Evolutionary conservation across 1,140 invertebrate species (phyloP).

Genomic region (Limonius californicus): DNA sequence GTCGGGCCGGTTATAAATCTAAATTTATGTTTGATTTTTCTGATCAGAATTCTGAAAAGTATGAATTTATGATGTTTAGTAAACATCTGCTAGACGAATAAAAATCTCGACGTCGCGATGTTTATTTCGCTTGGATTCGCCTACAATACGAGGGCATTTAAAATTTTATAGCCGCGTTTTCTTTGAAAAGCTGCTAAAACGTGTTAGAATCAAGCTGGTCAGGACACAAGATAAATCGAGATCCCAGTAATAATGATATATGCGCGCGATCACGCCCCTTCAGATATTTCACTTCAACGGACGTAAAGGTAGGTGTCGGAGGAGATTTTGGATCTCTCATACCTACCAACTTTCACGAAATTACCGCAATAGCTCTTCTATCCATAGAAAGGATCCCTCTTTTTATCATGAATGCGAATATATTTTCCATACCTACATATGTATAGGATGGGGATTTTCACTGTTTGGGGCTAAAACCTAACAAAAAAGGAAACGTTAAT

Average conservation of each 20-base stretch:
- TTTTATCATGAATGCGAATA: too few relatives aligned
- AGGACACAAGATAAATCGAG: slow-evolving; percentile 27
- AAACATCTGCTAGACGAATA: not conserved
- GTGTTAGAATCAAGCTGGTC: not conserved
- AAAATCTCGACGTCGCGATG: not conserved
- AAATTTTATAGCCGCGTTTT: not conserved
- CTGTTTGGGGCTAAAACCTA: too few relatives aligned
- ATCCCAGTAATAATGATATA: slow-evolving; percentile 30
- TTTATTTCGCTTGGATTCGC: not conserved
- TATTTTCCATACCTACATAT: too few relatives aligned
- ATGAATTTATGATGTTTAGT: slow-evolving; percentile 24
- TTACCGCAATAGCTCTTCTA: not conserved
- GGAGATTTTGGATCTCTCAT: not conserved
- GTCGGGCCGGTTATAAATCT: slow-evolving; percentile 20
- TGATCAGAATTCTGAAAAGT: slow-evolving; percentile 20
- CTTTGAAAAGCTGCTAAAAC: not conserved
- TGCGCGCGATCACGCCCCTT: slow-evolving; percentile 12
- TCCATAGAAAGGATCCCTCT: not conserved
- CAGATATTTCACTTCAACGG: slow-evolving; percentile 9
- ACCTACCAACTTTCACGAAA: not conserved
- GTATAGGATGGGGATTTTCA: too few relatives aligned
- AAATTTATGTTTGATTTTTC: slow-evolving; percentile 20
- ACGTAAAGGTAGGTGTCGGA: slow-evolving; percentile 1
- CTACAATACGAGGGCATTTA: not conserved
- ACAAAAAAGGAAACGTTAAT: too few relatives aligned